Evolutionary conservation across 2,797 vertebrate species (phyloP).

Genomic region (Otolemur crassicaudatus): DNA sequence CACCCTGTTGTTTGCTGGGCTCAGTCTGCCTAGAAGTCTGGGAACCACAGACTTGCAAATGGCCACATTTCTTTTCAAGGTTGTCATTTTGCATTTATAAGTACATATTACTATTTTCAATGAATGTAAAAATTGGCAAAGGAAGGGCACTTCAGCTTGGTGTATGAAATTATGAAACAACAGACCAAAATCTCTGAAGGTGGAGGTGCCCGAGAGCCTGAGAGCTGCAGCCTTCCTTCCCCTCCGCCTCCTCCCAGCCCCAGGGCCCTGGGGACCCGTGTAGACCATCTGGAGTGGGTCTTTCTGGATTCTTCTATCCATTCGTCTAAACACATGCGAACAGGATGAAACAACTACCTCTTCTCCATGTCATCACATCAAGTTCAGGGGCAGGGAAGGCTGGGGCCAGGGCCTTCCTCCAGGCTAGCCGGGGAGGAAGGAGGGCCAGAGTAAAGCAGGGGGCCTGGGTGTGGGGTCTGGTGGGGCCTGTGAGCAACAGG

Average conservation of each 20-base stretch:
- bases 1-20: neutral
- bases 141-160: neutral
- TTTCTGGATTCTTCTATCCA: neutral
- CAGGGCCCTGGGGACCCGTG: accelerated
- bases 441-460: neutral
- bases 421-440: neutral
- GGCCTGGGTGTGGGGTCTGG: neutral
- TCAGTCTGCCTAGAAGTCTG: neutral
- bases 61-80: neutral
- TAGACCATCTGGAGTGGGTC: neutral
- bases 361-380: accelerated
- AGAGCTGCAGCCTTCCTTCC: neutral
- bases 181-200: neutral
- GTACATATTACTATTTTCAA: neutral
- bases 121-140: neutral
- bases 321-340: neutral
- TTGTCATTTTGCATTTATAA: neutral
- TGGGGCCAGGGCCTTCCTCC: neutral
- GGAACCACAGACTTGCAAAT: neutral
- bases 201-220: neutral
- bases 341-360: neutral
- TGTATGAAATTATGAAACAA: neutral
- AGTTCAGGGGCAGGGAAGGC: neutral
- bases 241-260: neutral
- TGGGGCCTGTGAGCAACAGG: neutral